Evolutionary conservation across 2,113 vertebrate species (phyloP).

Genomic region (Gorsachius goisagi): DNA sequence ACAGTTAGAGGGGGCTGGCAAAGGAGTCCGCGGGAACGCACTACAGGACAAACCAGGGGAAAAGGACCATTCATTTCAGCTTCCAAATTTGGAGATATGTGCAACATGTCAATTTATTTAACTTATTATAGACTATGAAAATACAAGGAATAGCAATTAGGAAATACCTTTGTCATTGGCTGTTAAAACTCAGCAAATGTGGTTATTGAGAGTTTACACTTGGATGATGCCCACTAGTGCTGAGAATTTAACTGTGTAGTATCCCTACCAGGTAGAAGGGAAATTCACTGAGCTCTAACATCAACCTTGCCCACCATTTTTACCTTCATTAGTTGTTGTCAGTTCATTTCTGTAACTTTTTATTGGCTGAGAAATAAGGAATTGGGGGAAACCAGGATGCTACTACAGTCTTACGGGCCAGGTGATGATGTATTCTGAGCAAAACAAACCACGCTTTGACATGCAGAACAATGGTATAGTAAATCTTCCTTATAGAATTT

Average conservation of each 20-base stretch:
- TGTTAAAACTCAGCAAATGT: not conserved
- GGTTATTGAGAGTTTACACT: not conserved
- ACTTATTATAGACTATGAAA: not conserved
- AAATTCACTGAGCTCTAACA: not conserved
- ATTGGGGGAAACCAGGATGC: not conserved
- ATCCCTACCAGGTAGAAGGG: not conserved
- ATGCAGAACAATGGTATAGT: not conserved
- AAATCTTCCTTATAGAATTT: not conserved
- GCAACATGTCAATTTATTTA: not conserved
- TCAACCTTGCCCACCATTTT: not conserved
- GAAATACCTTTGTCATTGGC: not conserved
- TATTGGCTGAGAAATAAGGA: not conserved
- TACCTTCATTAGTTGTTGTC: not conserved
- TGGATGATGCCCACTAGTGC: not conserved
- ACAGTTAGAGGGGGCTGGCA: slow-evolving; percentile 15
- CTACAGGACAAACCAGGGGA: not conserved
- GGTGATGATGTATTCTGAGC: not conserved
- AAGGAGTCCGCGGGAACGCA: fast-evolving
- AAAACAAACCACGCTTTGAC: not conserved
- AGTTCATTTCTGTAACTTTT: not conserved
- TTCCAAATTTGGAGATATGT: not conserved
- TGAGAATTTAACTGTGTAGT: not conserved
- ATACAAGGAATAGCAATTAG: not conserved
- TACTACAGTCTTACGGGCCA: not conserved
- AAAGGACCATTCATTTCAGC: not conserved